Evolutionary conservation across 2,797 vertebrate genomes (phyloP), one percentile per base, ranked within the genome.

Genomic region (Microtus agrestis): DNA sequence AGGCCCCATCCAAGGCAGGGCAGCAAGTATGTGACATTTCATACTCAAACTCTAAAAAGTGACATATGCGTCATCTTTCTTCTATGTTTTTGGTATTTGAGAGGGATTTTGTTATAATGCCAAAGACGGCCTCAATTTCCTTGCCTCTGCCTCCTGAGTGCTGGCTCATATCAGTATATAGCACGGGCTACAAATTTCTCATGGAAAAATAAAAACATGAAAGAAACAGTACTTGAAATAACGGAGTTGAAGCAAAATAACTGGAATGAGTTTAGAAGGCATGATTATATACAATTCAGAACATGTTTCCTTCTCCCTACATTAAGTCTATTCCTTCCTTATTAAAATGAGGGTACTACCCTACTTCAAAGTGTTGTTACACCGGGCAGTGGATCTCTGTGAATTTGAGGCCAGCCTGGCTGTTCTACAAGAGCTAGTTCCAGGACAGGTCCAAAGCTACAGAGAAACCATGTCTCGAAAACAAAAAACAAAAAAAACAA

Each of bases 171-270:
- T 17, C 12, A 31, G 19, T 23, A 34, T 69, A 48, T n/a, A 34
- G 17, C 81, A 86, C 6, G 9, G 43, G 31, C 43, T 31, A 93
- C 29, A 34, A 59, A 6, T 73, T 74, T 61, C 74, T 86, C 89
- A 73, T n/a, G 21, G 46, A 84, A 2, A 91, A 59, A 78, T 6
- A 34, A 61, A 94, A 90, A 79, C 23, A 4, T 59, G 78, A 91
- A 56, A 89, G 46, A 78, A 59, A 65, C 5, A 82, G 37, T n/a
- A 80, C 54, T 51, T 93, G 3, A 63, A 94, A 51, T 31, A 96
- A 91, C 40, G 93, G 40, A 80, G 51, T 6, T 71, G 48, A 93
- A 89, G 93, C 29, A 85, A 71, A 73, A 88, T 51, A 79, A 93
- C 14, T 80, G 12, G 7, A 91, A 63, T 80, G 29, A 14, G 27